A percentile compares a stretch with the other conserved stretches of the same genome.
These are phyloP conservation scores for Pseudopleuronectes americanus DNA, from an alignment of 2,797 vertebrate species.

Conservation along the genomic window DNA sequence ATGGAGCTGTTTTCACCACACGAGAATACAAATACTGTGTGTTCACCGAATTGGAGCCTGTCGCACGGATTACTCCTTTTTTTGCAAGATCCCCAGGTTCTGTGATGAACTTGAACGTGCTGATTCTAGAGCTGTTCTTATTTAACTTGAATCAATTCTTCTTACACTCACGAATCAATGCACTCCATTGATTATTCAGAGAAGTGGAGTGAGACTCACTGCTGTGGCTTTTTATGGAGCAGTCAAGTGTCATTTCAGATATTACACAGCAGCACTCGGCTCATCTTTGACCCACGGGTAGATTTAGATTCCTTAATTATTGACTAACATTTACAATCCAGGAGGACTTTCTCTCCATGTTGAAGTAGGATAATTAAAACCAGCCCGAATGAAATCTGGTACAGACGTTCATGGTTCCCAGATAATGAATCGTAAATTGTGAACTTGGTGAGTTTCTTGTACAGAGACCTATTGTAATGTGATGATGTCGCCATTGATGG, in stretches of 20 bases:
- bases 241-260: constrained; percentile 33
- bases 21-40: background rate
- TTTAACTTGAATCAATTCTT: constrained; percentile 50
- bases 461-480: too few relatives aligned
- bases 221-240: constrained; percentile 39
- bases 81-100: constrained; percentile 13
- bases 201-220: constrained; percentile 21
- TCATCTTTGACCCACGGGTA: constrained; percentile 17
- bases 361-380: background rate
- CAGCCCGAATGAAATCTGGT: background rate
- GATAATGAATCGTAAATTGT: background rate
- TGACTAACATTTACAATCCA: background rate
- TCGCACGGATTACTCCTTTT: constrained; percentile 17
- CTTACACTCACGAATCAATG: constrained; percentile 54
- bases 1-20: constrained; percentile 1
- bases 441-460: background rate
- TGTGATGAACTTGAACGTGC: constrained; percentile 1
- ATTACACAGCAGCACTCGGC: constrained; percentile 12
- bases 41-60: constrained; percentile 10
- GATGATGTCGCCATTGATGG: too few relatives aligned
- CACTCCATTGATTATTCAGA: constrained; percentile 58
- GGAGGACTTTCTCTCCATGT: background rate
- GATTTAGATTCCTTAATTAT: background rate
- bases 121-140: constrained; percentile 30
- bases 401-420: background rate